Conservation (phyloP, 2,888 invertebrate species). For the Leucophenga montana region DNA sequence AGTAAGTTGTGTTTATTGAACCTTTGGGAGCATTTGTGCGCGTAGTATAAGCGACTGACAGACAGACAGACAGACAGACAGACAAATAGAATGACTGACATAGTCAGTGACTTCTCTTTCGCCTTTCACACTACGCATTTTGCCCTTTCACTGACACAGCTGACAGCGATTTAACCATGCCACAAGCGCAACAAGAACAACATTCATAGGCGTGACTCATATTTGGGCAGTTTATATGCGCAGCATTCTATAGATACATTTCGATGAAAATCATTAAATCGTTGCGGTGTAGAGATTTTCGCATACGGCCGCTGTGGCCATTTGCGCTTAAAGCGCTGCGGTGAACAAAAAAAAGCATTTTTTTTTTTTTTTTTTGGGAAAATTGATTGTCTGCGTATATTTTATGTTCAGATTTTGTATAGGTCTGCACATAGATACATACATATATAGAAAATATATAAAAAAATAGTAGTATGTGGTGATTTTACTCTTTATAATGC, state of each 20-base stretch:
- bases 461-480: neutral
- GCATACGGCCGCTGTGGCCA: constrained; percentile 23
- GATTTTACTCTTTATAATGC: too few relatives aligned
- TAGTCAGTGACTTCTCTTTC: too few relatives aligned
- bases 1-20: constrained; percentile 49
- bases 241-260: constrained; percentile 26
- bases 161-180: too few relatives aligned
- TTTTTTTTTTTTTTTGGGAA: neutral
- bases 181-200: neutral
- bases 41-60: neutral
- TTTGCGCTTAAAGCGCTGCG: neutral
- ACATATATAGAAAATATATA: neutral
- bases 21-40: constrained; percentile 56
- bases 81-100: too few relatives aligned
- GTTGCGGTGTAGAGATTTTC: constrained; percentile 10
- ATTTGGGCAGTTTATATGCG: neutral
- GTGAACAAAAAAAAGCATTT: neutral
- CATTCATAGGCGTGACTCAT: constrained; percentile 1
- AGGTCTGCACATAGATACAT: neutral
- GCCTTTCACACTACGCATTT: too few relatives aligned
- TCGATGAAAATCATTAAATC: constrained; percentile 50
- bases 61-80: neutral
- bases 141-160: constrained; percentile 29
- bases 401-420: neutral
- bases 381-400: constrained; percentile 23